phyloP scores from a whole-genome alignment of 1,140 invertebrate species.

The Meteorus sp. region DNA sequence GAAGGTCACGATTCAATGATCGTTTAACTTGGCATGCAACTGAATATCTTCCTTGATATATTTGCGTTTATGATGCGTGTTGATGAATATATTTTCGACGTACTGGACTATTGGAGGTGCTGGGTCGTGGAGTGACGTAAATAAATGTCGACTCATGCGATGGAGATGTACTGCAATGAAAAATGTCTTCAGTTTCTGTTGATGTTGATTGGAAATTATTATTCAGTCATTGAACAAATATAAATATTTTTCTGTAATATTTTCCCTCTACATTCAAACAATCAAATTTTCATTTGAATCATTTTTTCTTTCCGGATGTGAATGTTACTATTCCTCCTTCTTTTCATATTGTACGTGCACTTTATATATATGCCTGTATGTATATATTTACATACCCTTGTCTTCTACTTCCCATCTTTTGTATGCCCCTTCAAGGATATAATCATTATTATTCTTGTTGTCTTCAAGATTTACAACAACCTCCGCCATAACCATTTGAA shows the following conservation, averaged over 20 bases:
- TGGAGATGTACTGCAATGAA: constrained; percentile 9
- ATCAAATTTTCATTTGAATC: too few species aligned
- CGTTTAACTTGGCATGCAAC: neutral
- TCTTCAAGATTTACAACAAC: constrained; percentile 37
- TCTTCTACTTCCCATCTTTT: neutral
- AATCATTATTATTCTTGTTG: constrained; percentile 36
- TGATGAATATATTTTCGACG: neutral
- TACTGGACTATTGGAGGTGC: neutral
- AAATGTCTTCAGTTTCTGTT: constrained; percentile 19
- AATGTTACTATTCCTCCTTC: too few species aligned
- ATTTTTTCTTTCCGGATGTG: too few species aligned
- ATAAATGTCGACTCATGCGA: constrained; percentile 19
- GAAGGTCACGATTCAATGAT: neutral
- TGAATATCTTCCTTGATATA: neutral
- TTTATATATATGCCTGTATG: too few species aligned
- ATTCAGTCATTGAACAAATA: constrained; percentile 6
- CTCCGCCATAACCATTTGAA: neutral
- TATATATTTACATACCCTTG: too few species aligned
- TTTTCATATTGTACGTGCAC: too few species aligned
- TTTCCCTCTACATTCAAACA: too few species aligned
- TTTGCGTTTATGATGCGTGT: constrained; percentile 1
- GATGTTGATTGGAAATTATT: constrained; percentile 23
- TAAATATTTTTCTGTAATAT: too few species aligned
- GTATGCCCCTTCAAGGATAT: constrained; percentile 1
- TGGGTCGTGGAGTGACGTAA: constrained; percentile 11